A percentile compares a stretch with the other conserved stretches of the same genome.
These are phyloP conservation scores for Syngnathus typhle DNA, from an alignment of 2,113 vertebrate genomes.

Conservation along the genomic window DNA sequence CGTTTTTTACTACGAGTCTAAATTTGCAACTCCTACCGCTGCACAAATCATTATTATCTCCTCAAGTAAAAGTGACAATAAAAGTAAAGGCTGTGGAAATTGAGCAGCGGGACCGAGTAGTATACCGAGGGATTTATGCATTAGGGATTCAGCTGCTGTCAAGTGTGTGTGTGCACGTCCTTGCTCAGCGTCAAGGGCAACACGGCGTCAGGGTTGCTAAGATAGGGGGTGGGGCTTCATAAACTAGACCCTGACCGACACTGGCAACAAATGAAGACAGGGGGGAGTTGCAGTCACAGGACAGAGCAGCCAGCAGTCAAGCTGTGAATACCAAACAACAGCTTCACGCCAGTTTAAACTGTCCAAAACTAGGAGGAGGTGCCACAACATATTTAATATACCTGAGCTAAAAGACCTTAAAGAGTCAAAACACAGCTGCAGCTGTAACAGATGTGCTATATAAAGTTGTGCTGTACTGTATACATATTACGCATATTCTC, in stretches of 20 bases:
- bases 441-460: too few relatives aligned
- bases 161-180: slow-evolving; percentile 12
- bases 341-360: slow-evolving; percentile 9
- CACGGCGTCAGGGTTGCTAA: slow-evolving; percentile 42
- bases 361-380: neutral
- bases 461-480: too few relatives aligned
- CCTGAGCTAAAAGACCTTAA: neutral
- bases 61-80: neutral
- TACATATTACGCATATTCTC: too few relatives aligned
- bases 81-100: neutral
- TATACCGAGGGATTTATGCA: neutral
- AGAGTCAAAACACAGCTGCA: neutral
- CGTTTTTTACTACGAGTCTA: neutral
- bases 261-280: slow-evolving; percentile 10
- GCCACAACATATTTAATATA: neutral
- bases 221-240: slow-evolving; percentile 24
- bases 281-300: neutral
- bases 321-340: slow-evolving; percentile 51
- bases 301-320: slow-evolving; percentile 3
- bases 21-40: neutral
- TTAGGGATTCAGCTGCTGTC: slow-evolving; percentile 2
- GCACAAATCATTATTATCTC: neutral
- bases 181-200: slow-evolving; percentile 48
- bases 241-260: slow-evolving; percentile 23
- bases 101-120: neutral